Conservation (phyloP, 1,140 invertebrate genomes). For the Aradophagus sp. region DNA sequence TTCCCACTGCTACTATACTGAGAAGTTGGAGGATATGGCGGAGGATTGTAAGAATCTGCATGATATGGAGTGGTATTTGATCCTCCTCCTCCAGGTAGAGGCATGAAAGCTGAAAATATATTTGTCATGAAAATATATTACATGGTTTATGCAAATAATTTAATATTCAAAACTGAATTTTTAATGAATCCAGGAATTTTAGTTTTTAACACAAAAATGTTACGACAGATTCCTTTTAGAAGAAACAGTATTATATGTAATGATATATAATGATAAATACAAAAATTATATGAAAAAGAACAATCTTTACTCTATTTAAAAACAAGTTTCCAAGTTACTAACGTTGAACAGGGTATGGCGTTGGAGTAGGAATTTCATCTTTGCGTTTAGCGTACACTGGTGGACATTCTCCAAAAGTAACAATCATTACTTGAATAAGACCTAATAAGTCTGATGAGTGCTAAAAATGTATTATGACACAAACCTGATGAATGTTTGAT, state of each 20-base stretch:
- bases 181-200: too few relatives aligned
- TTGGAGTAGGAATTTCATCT: constrained; percentile 12
- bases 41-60: constrained; percentile 56
- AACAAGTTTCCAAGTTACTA: too few relatives aligned
- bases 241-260: too few relatives aligned
- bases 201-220: too few relatives aligned
- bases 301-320: too few relatives aligned
- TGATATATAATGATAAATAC: too few relatives aligned
- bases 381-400: constrained; percentile 74
- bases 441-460: constrained; percentile 87
- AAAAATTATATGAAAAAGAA: background rate
- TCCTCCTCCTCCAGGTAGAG: constrained; percentile 75
- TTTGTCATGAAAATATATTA: too few relatives aligned
- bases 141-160: too few relatives aligned
- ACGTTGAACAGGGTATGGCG: constrained; percentile 23
- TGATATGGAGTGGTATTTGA: constrained; percentile 46
- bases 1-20: constrained; percentile 60
- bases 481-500: background rate
- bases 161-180: too few relatives aligned
- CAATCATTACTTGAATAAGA: constrained; percentile 93
- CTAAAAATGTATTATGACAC: constrained; percentile 71
- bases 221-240: too few relatives aligned
- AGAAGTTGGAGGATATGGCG: constrained; percentile 64
- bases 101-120: constrained; percentile 78
- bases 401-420: constrained; percentile 95